Evolutionary conservation across 2,113 vertebrate species (phyloP).

Genomic region (Centropus bengalensis): DNA sequence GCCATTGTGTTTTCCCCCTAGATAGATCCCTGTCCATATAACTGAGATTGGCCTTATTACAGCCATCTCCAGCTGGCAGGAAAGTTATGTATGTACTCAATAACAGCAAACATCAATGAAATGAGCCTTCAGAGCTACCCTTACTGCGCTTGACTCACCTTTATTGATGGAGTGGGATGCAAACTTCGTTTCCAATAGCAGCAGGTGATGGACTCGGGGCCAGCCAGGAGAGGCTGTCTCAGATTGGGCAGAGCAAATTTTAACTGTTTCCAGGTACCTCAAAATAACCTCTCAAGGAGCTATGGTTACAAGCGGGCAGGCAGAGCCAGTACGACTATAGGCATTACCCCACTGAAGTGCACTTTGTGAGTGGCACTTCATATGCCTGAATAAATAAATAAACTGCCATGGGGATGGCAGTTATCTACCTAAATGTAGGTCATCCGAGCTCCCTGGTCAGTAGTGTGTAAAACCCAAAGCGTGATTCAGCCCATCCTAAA

Average conservation of each 20-base stretch:
- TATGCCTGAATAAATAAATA: neutral
- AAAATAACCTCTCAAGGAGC: neutral
- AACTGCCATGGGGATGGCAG: neutral
- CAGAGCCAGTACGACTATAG: rapidly evolving
- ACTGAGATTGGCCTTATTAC: slow-evolving; percentile 25
- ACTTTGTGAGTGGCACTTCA: neutral
- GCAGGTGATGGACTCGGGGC: neutral
- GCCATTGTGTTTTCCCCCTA: neutral
- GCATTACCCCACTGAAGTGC: neutral
- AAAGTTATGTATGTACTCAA: slow-evolving; percentile 30
- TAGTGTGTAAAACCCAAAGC: neutral
- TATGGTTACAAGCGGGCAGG: neutral
- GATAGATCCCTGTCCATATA: neutral
- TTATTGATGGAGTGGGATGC: slow-evolving; percentile 35
- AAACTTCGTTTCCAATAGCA: slow-evolving; percentile 19
- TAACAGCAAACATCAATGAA: slow-evolving; percentile 52
- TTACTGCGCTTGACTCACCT: slow-evolving; percentile 19
- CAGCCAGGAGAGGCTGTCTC: neutral
- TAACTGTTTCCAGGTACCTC: neutral
- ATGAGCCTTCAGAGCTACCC: slow-evolving; percentile 26
- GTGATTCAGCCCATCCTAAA: neutral
- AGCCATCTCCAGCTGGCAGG: slow-evolving; percentile 10
- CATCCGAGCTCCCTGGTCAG: neutral
- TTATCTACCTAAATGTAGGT: neutral
- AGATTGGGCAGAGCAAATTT: neutral